Percentiles rank a stretch among this genome's conserved stretches.
These are phyloP conservation scores for Gnathonemus echidnorhynchus DNA, from an alignment of 2,113 vertebrate genomes.

Conservation along the genomic window DNA sequence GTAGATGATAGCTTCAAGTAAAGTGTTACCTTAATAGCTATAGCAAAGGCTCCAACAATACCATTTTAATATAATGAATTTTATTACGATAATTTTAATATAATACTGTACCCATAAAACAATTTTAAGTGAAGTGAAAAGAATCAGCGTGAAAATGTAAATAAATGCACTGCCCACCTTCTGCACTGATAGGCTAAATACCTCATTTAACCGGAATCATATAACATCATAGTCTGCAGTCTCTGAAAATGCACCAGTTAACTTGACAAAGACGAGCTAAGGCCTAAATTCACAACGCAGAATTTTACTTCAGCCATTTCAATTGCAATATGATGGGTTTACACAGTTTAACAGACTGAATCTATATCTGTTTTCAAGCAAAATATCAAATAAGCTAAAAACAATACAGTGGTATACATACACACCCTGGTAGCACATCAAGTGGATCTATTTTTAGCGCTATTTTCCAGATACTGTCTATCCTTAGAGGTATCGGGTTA, in stretches of 20 bases:
- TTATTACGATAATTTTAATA: not conserved
- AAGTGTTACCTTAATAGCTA: constrained; percentile 20
- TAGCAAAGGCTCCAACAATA: constrained; percentile 18
- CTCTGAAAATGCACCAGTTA: not conserved
- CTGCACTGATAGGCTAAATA: constrained; percentile 49
- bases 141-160: not conserved
- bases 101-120: constrained; percentile 32
- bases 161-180: constrained; percentile 31
- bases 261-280: not conserved
- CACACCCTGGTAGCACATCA: not conserved
- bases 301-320: not conserved
- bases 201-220: not conserved
- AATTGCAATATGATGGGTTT: not conserved
- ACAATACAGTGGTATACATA: not conserved
- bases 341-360: not conserved
- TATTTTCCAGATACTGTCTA: not conserved
- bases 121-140: not conserved
- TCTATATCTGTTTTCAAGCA: not conserved
- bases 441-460: not conserved
- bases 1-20: not conserved
- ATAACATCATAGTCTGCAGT: not conserved
- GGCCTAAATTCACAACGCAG: not conserved
- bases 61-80: constrained; percentile 3
- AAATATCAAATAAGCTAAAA: not conserved
- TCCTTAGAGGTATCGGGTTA: not conserved